phyloP scores from a whole-genome alignment of 2,888 invertebrate genomes.

The Leuctra nigra region DNA sequence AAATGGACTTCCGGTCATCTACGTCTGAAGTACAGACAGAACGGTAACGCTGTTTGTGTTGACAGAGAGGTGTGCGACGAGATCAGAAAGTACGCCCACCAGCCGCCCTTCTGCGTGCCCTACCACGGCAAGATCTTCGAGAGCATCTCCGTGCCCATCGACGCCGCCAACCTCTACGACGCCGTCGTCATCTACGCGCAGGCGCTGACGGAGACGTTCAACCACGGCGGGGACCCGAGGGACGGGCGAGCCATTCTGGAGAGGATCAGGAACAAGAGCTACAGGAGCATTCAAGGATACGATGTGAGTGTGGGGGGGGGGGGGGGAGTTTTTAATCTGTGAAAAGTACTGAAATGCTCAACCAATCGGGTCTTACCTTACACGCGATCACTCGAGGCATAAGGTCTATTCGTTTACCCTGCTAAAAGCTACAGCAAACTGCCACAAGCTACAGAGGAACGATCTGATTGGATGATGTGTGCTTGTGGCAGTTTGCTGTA shows the following conservation, averaged over 20 bases:
- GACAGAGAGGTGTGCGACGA: slow-evolving; percentile 62
- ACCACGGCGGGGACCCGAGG: slow-evolving; percentile 57
- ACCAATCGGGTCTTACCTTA: no score
- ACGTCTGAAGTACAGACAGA: no score
- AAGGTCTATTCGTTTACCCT: not conserved
- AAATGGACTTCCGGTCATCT: no score
- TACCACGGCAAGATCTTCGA: slow-evolving; percentile 68
- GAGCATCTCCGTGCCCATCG: slow-evolving; percentile 66
- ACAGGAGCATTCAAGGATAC: slow-evolving; percentile 71
- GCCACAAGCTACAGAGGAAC: no score
- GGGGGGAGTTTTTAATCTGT: not conserved
- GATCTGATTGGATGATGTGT: no score
- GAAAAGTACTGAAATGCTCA: not conserved
- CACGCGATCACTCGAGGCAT: no score
- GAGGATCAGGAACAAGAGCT: slow-evolving; percentile 67
- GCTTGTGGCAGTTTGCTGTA: no score
- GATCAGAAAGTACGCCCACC: slow-evolving; percentile 62
- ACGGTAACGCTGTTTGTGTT: no score
- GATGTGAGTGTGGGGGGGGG: slow-evolving; percentile 50
- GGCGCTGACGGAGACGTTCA: slow-evolving; percentile 64
- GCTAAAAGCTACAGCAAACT: no score
- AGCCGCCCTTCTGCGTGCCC: slow-evolving; percentile 70
- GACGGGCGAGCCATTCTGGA: slow-evolving; percentile 71
- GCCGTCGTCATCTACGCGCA: slow-evolving; percentile 81
- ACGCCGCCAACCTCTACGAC: slow-evolving; percentile 80